Base-by-base conservation (phyloP, 2,888 invertebrate species). In the Gymnosoma rotundatum region DNA sequence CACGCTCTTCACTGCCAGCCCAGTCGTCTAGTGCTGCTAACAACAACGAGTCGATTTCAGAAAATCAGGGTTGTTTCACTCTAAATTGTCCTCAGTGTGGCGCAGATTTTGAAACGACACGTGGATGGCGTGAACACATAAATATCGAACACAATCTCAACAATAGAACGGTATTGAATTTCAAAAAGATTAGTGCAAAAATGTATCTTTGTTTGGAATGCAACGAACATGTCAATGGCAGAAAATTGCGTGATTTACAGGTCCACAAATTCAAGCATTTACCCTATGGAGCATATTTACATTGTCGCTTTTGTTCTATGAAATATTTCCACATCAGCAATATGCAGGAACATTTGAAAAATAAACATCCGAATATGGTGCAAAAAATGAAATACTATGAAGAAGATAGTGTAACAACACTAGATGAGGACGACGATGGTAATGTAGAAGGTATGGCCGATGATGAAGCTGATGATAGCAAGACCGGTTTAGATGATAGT, bases 1-100 rank as follows among this genome's bases (percentile, higher is more conserved):
- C 88, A 38, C 83, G 86, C 1, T 74, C 83, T 5, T 36, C 86
- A 3, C 86, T 85, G 60, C 76, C 83, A n/a, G 78, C 42, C 1
- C 73, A 66, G n/a, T 21, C 75, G 14, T 8, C 79, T 0, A 64
- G n/a, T 32, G 42, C 48, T 64, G 21, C 36, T 16, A 75, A 21
- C 50, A 75, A 21, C 50, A 48, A 21, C 20, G 74, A 79, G n/a
- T 50, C 74, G 10, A 81, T 20, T 45, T 54, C 66, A n/a, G 83
- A 83, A 21, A 84, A 84, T 58, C 81, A 84, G 25, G 78, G 75
- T 14, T 80, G 80, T 10, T 86, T 86, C 67, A 86, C 87, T 0
- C 48, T 90, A 16, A 78, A 88, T 21, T 90, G 90, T 38, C 90
- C 91, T 9, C 90, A 90, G 69, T 90, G 90, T 69, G 90, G 91